Evolutionary conservation across 2,113 vertebrate species (phyloP), one percentile per base, ranked within the genome.

Genomic region (Chrysochloris asiatica): DNA sequence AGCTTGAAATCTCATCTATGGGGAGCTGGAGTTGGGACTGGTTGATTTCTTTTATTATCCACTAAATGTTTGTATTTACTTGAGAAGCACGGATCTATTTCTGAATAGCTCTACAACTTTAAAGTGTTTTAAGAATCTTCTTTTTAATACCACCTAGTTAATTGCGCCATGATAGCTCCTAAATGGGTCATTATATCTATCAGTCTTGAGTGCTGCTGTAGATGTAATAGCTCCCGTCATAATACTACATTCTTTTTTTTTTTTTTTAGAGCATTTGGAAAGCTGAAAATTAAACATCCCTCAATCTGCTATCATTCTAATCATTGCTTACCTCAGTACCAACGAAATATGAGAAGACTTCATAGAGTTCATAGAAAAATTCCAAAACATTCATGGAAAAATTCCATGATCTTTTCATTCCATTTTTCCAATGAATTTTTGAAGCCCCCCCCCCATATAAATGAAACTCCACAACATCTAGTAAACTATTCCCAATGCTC

Each of bases 61-160:
- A 84, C 87, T 89, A 93, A 97, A 94, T 95, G 73, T 96, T 96
- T 95, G 83, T 94, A 83, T 95, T 95, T 96, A 96, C 97, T 93
- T 95, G 90, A 95, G 92, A 95, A 95, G 91, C 91, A 96, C 79
- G 90, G 65, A 76, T 78, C 89, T 86, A 90, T 95, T 97, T 97
- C 83, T 43, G 75, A 86, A 77, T 85, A 92, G 36, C 84, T 96
- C 56, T 94, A 93, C 96, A 95, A 97, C 96, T 96, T 95, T 86
- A 89, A n/a, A 95, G 73, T 91, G 85, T 45, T 89, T 95, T 90
- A 95, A 95, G 95, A 97, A 96, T 96, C 96, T 96, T 96, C 94
- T 91, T 97, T 95, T 97, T 95, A 97, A 97, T 95, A 76, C 93
- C 96, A 89, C 69, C 95, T 91, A 92, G 94, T 95, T 97, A 98